phyloP scores from a whole-genome alignment of 2,797 vertebrate genomes.

The Lagorchestes hirsutus region DNA sequence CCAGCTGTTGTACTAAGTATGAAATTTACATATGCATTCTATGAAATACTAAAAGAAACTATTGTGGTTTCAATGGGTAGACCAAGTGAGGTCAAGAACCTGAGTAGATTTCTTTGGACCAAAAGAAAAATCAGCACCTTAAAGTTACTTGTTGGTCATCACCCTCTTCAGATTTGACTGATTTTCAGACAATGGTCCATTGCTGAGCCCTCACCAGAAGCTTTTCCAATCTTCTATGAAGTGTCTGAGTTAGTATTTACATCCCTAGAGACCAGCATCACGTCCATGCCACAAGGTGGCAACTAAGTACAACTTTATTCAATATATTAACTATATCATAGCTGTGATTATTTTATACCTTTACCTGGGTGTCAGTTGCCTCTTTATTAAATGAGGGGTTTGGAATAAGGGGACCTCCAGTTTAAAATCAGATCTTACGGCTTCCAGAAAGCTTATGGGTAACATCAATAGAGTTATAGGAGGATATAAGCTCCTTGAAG shows the following conservation, averaged over 20 bases:
- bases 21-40: neutral
- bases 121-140: neutral
- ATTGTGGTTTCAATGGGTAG: neutral
- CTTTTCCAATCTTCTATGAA: neutral
- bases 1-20: neutral
- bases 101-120: neutral
- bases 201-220: neutral
- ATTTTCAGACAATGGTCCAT: neutral
- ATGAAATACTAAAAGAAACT: neutral
- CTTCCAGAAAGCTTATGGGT: constrained; percentile 2
- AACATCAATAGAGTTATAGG: constrained; percentile 1
- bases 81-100: neutral
- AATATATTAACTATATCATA: neutral
- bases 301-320: neutral
- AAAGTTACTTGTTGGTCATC: neutral
- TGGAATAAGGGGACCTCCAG: neutral
- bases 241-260: neutral
- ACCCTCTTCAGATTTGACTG: neutral
- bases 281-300: neutral
- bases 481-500: neutral
- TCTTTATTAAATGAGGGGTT: neutral
- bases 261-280: neutral
- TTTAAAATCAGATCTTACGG: constrained; percentile 8
- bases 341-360: neutral
- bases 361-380: neutral